Evolutionary conservation across 2,113 vertebrate species (phyloP).

Genomic region (Litocranius walleri): DNA sequence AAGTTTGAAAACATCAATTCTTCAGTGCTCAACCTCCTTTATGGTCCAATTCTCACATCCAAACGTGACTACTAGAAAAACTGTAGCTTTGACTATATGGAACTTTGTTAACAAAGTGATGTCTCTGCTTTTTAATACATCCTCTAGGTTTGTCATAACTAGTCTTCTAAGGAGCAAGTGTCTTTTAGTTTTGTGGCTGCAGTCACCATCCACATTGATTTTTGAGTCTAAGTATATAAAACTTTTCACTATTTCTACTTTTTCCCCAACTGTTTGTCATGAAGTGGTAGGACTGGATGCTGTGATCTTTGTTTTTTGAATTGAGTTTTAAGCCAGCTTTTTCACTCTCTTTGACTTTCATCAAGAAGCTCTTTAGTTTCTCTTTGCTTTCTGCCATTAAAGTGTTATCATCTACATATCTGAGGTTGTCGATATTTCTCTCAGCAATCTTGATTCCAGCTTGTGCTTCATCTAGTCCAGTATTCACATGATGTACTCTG

Average conservation of each 20-base stretch:
- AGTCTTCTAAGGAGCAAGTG: not conserved
- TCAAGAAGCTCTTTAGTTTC: not conserved
- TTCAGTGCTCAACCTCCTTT: not conserved
- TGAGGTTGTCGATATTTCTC: not conserved
- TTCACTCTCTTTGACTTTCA: not conserved
- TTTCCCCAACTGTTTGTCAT: not conserved
- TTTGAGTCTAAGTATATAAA: not conserved
- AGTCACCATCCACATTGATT: not conserved
- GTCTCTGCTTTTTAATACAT: not conserved
- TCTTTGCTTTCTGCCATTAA: not conserved
- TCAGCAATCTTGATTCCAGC: not conserved
- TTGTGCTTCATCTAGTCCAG: not conserved
- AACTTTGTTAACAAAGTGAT: not conserved
- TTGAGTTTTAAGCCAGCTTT: not conserved
- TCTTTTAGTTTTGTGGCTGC: not conserved
- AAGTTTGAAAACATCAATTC: not conserved
- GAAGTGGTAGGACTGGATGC: not conserved
- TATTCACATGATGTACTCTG: not conserved
- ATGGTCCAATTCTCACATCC: not conserved
- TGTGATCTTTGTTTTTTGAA: not conserved
- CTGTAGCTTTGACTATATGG: not conserved
- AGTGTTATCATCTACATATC: not conserved
- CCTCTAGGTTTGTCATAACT: not conserved
- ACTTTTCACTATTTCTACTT: not conserved
- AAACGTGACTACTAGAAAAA: not conserved